A percentile compares a stretch with the other conserved stretches of the same genome.
Evolutionary conservation across 2,888 invertebrate species (phyloP).

Genomic region (Furcula furcula): DNA sequence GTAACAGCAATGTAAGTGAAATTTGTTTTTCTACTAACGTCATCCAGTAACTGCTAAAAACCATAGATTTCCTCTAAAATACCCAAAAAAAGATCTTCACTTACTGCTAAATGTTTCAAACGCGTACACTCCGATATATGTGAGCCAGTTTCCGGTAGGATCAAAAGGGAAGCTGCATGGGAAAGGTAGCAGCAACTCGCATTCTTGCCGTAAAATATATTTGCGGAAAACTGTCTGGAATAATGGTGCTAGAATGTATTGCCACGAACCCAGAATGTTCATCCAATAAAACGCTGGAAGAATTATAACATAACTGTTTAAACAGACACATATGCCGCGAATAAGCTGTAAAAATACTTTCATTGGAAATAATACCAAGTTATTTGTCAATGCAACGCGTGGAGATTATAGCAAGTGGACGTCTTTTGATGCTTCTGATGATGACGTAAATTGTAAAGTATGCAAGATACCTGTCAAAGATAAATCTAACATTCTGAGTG

Average conservation of each 20-base stretch:
- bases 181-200: slow-evolving; percentile 41
- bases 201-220: slow-evolving; percentile 38
- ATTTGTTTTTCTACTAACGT: no score
- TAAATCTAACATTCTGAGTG: no score
- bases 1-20: not conserved
- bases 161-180: slow-evolving; percentile 48
- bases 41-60: slow-evolving; percentile 1
- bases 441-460: no score
- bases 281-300: slow-evolving; percentile 49
- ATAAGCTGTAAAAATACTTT: no score
- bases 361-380: no score
- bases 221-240: slow-evolving; percentile 36
- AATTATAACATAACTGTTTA: no score
- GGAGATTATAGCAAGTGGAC: no score
- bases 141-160: slow-evolving; percentile 37
- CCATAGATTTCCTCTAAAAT: slow-evolving; percentile 15
- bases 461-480: no score
- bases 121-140: slow-evolving; percentile 44
- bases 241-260: slow-evolving; percentile 40
- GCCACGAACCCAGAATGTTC: slow-evolving; percentile 40
- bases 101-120: slow-evolving; percentile 50
- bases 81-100: slow-evolving; percentile 27
- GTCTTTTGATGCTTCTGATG: no score
- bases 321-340: no score
- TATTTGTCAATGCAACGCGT: no score